phyloP scores from a whole-genome alignment of 2,113 vertebrate species.

The Empidonax alnorum region DNA sequence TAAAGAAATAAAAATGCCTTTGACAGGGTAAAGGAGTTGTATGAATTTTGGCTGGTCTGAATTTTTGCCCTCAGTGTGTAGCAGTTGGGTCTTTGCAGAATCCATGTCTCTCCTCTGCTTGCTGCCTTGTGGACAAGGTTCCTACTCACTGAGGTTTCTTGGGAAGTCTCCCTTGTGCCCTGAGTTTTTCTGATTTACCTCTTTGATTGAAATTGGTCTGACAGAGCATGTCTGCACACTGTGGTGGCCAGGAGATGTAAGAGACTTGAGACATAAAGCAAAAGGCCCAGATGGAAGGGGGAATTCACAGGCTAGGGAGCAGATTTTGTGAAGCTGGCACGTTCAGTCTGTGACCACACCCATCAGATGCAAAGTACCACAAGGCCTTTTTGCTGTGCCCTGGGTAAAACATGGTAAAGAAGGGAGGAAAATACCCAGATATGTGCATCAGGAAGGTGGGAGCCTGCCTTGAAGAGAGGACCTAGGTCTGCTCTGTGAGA shows the following conservation, averaged over 20 bases:
- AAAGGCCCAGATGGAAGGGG: background rate
- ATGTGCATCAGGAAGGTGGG: background rate
- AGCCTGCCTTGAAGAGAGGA: background rate
- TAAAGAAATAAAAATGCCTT: background rate
- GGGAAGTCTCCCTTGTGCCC: background rate
- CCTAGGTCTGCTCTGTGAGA: background rate
- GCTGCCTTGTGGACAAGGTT: background rate
- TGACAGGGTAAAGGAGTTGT: background rate
- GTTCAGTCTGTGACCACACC: background rate
- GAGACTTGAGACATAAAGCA: background rate
- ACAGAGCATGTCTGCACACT: background rate
- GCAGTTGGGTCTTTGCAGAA: background rate
- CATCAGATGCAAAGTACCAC: fast-evolving
- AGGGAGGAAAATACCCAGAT: background rate
- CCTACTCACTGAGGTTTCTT: background rate
- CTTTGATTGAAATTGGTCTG: conserved; percentile 5
- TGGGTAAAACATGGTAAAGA: background rate
- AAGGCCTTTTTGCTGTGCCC: background rate
- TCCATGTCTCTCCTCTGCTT: background rate
- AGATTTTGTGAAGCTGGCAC: background rate
- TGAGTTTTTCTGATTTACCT: background rate
- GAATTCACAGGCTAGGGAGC: background rate
- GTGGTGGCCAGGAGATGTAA: background rate
- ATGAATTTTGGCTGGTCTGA: background rate
- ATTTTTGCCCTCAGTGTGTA: background rate